Conservation (phyloP, 2,797 vertebrate genomes). For the Psittacula derbiana region DNA sequence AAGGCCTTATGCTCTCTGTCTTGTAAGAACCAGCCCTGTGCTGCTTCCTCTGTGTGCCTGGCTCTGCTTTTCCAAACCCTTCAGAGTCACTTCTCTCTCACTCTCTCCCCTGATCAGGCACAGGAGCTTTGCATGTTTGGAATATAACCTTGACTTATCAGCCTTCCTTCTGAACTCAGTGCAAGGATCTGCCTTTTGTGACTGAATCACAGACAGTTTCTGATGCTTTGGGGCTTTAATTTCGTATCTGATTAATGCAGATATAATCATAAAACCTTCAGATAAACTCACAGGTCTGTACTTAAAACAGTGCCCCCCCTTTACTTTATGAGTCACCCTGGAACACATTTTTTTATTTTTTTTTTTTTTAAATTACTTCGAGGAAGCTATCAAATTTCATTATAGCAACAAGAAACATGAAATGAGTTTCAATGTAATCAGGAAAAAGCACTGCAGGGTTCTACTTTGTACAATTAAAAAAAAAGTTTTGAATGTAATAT, state of each 20-base stretch:
- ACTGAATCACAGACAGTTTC: neutral
- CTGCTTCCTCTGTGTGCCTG: neutral
- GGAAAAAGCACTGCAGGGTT: neutral
- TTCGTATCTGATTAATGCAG: neutral
- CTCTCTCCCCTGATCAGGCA: neutral
- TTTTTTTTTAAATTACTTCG: neutral
- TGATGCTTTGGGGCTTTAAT: neutral
- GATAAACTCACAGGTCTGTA: neutral
- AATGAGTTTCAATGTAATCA: neutral
- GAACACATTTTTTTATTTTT: neutral
- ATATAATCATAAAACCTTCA: neutral
- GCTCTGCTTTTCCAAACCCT: neutral
- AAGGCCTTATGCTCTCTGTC: neutral
- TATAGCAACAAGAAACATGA: neutral
- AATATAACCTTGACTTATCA: neutral
- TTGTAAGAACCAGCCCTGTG: neutral
- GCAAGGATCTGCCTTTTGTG: neutral
- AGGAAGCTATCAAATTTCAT: conserved; percentile 9
- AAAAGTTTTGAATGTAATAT: neutral
- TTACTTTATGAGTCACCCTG: conserved; percentile 3
- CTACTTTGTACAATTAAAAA: neutral
- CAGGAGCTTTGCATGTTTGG: neutral
- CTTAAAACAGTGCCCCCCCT: neutral
- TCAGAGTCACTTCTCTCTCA: neutral
- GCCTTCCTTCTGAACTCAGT: neutral